Percentiles rank a stretch among this genome's conserved stretches.
phyloP scores from a whole-genome alignment of 2,113 vertebrate genomes.

The Pseudolaguvia tuberculata region DNA sequence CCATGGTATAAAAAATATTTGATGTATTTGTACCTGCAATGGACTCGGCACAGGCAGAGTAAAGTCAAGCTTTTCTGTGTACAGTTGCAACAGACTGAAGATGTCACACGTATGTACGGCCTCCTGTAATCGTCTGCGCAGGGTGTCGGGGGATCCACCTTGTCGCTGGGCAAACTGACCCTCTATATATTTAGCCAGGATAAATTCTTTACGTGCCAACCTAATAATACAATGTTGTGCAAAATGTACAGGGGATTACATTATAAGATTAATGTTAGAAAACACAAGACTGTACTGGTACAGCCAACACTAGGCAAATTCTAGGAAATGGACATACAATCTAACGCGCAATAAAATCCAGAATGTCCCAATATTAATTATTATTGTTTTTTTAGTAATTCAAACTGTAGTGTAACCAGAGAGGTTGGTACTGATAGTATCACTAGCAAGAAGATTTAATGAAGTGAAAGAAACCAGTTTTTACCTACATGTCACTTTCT shows the following conservation, averaged over 20 bases:
- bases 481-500: constrained; percentile 65
- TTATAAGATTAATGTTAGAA: not conserved
- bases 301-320: too few species aligned
- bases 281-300: not conserved
- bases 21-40: constrained; percentile 57
- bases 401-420: not conserved
- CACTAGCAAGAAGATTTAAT: not conserved
- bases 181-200: constrained; percentile 66
- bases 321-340: not conserved
- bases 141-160: constrained; percentile 41
- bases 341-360: not conserved
- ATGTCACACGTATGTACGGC: constrained; percentile 59
- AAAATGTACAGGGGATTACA: not conserved
- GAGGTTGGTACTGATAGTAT: not conserved
- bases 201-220: constrained; percentile 63
- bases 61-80: constrained; percentile 63
- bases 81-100: constrained; percentile 64
- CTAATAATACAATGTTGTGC: constrained; percentile 47
- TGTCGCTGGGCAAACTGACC: constrained; percentile 61
- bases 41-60: constrained; percentile 56
- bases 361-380: not conserved
- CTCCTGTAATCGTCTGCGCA: constrained; percentile 52
- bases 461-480: not conserved
- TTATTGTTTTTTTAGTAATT: not conserved
- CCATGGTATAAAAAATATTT: too few species aligned